These are phyloP conservation scores for Drosophila atroscutellata DNA, from an alignment of 2,888 invertebrate genomes.

Conservation along the genomic window DNA sequence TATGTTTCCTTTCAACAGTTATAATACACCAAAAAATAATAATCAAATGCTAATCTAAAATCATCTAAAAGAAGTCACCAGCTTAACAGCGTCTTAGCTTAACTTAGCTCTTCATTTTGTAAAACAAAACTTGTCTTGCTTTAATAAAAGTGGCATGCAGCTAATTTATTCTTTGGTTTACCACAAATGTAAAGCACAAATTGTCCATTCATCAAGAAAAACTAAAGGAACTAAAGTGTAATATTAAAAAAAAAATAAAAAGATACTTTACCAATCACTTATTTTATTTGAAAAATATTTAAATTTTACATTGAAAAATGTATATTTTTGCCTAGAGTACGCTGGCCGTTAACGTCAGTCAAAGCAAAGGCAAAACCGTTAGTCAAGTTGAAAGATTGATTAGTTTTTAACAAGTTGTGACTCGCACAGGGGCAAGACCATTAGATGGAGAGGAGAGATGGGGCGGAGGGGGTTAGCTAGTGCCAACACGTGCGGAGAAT, in stretches of 20 bases:
- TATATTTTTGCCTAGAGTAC: constrained; percentile 1
- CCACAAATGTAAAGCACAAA: not conserved
- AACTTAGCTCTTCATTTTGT: not conserved
- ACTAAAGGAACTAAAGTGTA: too few relatives aligned
- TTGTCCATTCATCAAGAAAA: not conserved
- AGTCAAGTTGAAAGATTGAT: constrained; percentile 81
- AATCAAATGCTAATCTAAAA: not conserved
- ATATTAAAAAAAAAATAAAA: too few relatives aligned
- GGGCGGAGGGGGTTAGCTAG: constrained; percentile 3
- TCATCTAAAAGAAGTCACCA: not conserved
- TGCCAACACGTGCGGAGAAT: constrained; percentile 71
- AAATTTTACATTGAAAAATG: not conserved
- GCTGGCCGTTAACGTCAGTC: constrained; percentile 60
- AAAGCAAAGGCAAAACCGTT: constrained; percentile 71
- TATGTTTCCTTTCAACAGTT: not conserved
- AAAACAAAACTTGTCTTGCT: not conserved
- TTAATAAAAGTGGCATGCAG: not conserved
- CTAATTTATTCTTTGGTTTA: not conserved
- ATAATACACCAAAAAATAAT: not conserved
- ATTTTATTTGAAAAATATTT: not conserved
- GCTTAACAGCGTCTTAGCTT: not conserved
- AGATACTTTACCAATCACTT: too few relatives aligned
- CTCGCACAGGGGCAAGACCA: constrained; percentile 34
- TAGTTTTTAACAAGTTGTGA: constrained; percentile 82
- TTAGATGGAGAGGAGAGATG: constrained; percentile 5